Conservation (phyloP, 2,113 vertebrate genomes). For the Phrynosoma blainvillii region DNA sequence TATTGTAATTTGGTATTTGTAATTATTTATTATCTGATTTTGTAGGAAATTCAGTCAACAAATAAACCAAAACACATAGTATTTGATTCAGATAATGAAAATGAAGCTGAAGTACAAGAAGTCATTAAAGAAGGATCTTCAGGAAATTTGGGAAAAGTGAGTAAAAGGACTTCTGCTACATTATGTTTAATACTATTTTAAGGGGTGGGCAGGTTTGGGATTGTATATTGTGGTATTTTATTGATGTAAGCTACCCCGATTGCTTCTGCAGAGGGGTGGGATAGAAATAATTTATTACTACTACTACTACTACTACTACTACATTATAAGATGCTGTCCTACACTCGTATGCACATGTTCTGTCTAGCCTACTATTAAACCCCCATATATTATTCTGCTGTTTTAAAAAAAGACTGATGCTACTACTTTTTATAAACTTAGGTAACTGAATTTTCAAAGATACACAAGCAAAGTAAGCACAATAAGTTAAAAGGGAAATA, state of each 20-base stretch:
- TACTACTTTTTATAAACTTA: not conserved
- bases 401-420: not conserved
- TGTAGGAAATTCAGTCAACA: constrained; percentile 78
- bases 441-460: not conserved
- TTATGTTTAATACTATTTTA: too few relatives aligned
- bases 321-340: not conserved
- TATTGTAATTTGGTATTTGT: not conserved
- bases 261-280: too few relatives aligned
- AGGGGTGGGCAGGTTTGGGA: too few relatives aligned
- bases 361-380: not conserved
- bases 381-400: not conserved
- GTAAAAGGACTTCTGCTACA: constrained; percentile 11
- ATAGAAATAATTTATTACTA: too few relatives aligned
- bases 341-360: not conserved
- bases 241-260: too few relatives aligned
- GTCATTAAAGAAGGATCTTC: constrained; percentile 36
- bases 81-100: constrained; percentile 85
- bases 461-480: not conserved
- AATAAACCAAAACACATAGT: constrained; percentile 84
- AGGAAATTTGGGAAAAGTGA: constrained; percentile 55
- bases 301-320: constrained; percentile 27
- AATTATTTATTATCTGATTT: not conserved
- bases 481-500: not conserved
- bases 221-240: too few relatives aligned
- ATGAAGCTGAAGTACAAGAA: constrained; percentile 57